Conservation (phyloP, 2,797 vertebrate genomes). For the Nothura maculosa region DNA sequence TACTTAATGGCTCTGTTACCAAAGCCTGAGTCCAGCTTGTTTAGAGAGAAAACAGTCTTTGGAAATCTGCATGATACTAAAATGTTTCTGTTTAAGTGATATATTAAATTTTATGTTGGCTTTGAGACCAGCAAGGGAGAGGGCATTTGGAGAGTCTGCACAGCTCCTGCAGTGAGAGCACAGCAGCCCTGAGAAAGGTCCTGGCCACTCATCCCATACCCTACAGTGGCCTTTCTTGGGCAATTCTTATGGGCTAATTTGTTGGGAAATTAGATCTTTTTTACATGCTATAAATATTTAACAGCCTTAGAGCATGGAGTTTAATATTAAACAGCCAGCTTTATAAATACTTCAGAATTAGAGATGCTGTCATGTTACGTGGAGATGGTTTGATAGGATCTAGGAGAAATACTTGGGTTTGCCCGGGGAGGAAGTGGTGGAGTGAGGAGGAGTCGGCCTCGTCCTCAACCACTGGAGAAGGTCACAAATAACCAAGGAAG, state of each 20-base stretch:
- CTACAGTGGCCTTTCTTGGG: not conserved
- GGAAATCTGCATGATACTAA: not conserved
- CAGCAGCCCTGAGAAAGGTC: not conserved
- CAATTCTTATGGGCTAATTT: not conserved
- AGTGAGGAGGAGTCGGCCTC: not conserved
- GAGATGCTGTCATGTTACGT: conserved; percentile 41
- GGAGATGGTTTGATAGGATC: conserved; percentile 38
- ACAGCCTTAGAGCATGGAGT: conserved; percentile 35
- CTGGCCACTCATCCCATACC: not conserved
- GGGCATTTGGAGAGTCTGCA: not conserved
- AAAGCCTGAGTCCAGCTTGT: not conserved
- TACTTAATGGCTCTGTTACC: not conserved
- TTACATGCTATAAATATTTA: conserved; percentile 61
- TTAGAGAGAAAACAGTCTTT: not conserved
- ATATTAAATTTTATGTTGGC: not conserved
- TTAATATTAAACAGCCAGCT: conserved; percentile 64
- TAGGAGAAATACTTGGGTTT: conserved; percentile 53
- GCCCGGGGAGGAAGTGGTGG: conserved; percentile 28
- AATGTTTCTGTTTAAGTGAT: not conserved
- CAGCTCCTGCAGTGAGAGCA: not conserved
- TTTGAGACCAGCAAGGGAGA: not conserved
- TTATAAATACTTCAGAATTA: conserved; percentile 64
- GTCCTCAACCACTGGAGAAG: conserved; percentile 7
- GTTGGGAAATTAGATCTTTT: conserved; percentile 53
- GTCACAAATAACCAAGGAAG: not conserved